A percentile compares a stretch with the other conserved stretches of the same genome.
These are phyloP conservation scores for Andricus grossulariae DNA, from an alignment of 1,140 invertebrate species.

Conservation along the genomic window DNA sequence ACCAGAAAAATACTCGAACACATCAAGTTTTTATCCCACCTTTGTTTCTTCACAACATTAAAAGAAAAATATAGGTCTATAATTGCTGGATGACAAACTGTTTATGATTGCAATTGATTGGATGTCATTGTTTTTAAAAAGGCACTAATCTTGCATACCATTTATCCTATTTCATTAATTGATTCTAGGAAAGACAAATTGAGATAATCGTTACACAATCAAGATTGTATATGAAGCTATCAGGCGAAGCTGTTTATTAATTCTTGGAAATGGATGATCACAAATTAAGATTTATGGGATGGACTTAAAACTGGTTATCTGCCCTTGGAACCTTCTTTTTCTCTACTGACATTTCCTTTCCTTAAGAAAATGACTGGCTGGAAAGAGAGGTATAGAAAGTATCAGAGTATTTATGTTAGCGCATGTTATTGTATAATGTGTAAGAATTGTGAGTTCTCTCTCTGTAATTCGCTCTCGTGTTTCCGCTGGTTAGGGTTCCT, in stretches of 20 bases:
- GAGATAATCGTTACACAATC: conserved; percentile 5
- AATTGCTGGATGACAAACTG: not conserved
- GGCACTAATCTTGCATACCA: not conserved
- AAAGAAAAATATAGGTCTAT: not conserved
- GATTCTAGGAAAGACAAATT: not conserved
- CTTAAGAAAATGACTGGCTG: too few relatives aligned
- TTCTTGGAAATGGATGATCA: conserved; percentile 13
- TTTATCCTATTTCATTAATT: not conserved
- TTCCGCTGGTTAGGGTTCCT: not conserved
- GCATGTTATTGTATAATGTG: too few relatives aligned
- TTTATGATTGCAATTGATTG: not conserved
- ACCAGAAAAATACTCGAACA: not conserved
- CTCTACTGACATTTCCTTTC: too few relatives aligned
- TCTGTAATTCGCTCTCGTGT: not conserved
- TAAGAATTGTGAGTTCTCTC: not conserved
- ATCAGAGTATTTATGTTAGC: not conserved
- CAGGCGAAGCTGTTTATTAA: not conserved
- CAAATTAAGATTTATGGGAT: not conserved
- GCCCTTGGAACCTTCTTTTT: not conserved
- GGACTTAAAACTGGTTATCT: not conserved
- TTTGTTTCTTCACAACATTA: not conserved
- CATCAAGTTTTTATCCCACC: not conserved
- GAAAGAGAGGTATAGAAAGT: too few relatives aligned
- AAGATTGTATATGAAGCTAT: not conserved
- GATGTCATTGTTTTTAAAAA: not conserved